A percentile compares a stretch with the other conserved stretches of the same genome.
Conservation (phyloP, 2,113 vertebrate species). For the Notothenia coriiceps region DNA sequence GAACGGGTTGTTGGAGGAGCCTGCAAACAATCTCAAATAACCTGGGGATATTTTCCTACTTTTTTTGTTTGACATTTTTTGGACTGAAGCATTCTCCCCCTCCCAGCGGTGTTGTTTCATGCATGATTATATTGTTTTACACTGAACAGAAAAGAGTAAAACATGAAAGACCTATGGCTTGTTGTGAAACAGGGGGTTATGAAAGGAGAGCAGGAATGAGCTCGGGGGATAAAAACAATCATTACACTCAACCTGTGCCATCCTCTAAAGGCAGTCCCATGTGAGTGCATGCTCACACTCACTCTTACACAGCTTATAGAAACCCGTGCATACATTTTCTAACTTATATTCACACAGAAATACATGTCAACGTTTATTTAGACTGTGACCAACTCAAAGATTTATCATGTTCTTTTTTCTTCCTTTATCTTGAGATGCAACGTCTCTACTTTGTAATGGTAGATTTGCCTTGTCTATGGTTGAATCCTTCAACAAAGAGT, state of each 20-base stretch:
- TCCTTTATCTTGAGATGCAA: conserved; percentile 13
- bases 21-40: conserved; percentile 80
- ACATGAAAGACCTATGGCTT: conserved; percentile 82
- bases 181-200: conserved; percentile 75
- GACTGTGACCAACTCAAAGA: neutral
- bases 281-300: conserved; percentile 51
- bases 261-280: conserved; percentile 63
- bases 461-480: conserved; percentile 12
- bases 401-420: neutral
- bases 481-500: conserved; percentile 35
- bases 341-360: conserved; percentile 3
- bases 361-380: neutral
- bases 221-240: conserved; percentile 71
- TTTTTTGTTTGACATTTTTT: conserved; percentile 71
- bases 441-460: conserved; percentile 20
- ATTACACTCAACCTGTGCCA: conserved; percentile 74
- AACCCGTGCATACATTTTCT: conserved; percentile 12
- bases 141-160: conserved; percentile 73
- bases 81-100: conserved; percentile 76
- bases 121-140: conserved; percentile 84
- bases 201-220: conserved; percentile 70
- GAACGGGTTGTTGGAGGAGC: conserved; percentile 46
- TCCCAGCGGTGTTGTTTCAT: conserved; percentile 80
- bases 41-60: conserved; percentile 78
- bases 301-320: conserved; percentile 38